A percentile compares a stretch with the other conserved stretches of the same genome.
phyloP scores from a whole-genome alignment of 2,113 vertebrate genomes.

The Octodon degus region DNA sequence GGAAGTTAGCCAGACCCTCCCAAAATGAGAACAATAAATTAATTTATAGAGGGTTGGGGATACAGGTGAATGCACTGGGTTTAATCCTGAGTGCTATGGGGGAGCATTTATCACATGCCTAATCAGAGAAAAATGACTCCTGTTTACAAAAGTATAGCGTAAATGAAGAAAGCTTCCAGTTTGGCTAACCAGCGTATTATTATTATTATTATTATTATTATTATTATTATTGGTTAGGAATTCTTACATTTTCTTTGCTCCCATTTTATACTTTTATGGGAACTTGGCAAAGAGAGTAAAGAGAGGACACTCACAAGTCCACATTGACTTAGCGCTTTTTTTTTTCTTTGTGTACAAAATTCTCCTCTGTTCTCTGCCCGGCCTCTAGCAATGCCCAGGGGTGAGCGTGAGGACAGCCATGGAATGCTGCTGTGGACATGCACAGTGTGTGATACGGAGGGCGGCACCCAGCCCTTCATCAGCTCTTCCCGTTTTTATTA shows the following conservation, averaged over 20 bases:
- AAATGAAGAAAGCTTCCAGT: conserved; percentile 15
- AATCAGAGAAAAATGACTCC: neutral
- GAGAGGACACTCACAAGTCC: neutral
- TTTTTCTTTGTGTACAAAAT: neutral
- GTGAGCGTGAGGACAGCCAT: neutral
- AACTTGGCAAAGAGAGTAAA: neutral
- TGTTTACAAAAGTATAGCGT: neutral
- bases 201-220: neutral
- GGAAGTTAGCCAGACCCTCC: neutral
- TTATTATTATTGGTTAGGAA: neutral
- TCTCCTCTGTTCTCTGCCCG: neutral
- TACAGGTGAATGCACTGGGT: neutral
- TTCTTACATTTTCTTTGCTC: neutral
- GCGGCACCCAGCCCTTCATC: too few relatives aligned
- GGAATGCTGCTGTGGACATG: fast-evolving
- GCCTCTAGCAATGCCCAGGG: neutral
- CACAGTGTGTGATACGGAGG: neutral
- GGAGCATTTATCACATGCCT: neutral
- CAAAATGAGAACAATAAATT: neutral
- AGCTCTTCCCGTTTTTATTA: neutral
- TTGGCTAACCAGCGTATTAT: neutral
- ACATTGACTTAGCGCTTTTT: neutral
- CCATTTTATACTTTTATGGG: neutral
- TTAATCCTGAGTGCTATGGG: neutral
- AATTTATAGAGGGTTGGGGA: neutral